Conservation (phyloP, 2,888 invertebrate species). For the Galeopsomyia nigrocyanea region DNA sequence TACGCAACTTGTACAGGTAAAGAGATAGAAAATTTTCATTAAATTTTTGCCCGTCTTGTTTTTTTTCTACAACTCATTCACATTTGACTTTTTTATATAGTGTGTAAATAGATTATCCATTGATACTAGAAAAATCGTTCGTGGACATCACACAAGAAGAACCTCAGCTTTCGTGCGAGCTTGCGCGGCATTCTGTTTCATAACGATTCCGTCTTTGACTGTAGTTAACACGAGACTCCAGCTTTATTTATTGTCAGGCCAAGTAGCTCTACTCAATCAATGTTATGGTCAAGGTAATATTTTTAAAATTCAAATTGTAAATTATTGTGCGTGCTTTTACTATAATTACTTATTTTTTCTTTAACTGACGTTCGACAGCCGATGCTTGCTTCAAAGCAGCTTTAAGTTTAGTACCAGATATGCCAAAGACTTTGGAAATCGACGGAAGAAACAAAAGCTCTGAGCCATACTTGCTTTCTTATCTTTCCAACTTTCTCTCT, state of each 20-base stretch:
- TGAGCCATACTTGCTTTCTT: constrained; percentile 79
- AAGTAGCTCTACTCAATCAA: constrained; percentile 89
- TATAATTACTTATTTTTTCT: constrained; percentile 4
- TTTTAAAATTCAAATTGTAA: neutral
- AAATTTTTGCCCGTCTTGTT: neutral
- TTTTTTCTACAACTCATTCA: constrained; percentile 7
- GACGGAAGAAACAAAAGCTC: constrained; percentile 83
- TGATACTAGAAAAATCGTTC: constrained; percentile 77
- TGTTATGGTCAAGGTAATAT: constrained; percentile 90
- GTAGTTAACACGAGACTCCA: constrained; percentile 84
- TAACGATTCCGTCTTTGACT: constrained; percentile 95
- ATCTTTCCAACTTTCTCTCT: constrained; percentile 84
- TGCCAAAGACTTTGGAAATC: constrained; percentile 78
- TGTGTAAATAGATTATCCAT: constrained; percentile 86
- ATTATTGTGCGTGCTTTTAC: neutral
- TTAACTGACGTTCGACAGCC: constrained; percentile 72
- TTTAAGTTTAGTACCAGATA: constrained; percentile 82
- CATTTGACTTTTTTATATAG: constrained; percentile 65
- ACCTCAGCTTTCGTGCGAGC: constrained; percentile 91
- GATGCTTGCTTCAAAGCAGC: constrained; percentile 95
- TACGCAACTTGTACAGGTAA: constrained; percentile 86
- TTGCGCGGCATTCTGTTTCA: constrained; percentile 95
- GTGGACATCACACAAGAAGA: constrained; percentile 82
- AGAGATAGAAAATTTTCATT: constrained; percentile 10
- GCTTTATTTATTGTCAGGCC: constrained; percentile 88